Percentiles rank a stretch among this genome's conserved stretches.
Evolutionary conservation across 2,888 invertebrate species (phyloP).

Genomic region (Apamea epomidion): DNA sequence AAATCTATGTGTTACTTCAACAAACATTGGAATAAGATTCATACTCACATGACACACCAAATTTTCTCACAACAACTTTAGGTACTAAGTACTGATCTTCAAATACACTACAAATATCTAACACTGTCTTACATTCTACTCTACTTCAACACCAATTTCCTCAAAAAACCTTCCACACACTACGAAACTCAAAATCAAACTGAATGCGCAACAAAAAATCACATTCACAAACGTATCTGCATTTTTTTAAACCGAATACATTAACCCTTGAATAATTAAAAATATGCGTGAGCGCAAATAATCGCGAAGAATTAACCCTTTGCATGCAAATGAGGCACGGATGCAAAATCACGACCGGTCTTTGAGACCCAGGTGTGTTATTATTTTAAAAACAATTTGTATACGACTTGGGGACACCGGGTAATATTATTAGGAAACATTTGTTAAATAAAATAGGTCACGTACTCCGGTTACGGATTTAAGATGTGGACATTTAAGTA

Average conservation of each 20-base stretch:
- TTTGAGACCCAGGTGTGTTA: conserved; percentile 82
- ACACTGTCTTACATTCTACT: not conserved
- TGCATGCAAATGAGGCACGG: conserved; percentile 86
- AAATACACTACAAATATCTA: not conserved
- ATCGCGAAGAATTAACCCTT: conserved; percentile 89
- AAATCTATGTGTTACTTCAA: not conserved
- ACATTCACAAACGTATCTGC: conserved; percentile 78
- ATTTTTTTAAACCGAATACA: conserved; percentile 84
- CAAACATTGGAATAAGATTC: not conserved
- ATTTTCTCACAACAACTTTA: conserved; percentile 1
- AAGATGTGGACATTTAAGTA: conserved; percentile 21
- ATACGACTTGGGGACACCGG: conserved; percentile 67
- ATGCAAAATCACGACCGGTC: conserved; percentile 85
- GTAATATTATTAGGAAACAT: conserved; percentile 58
- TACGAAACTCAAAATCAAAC: conserved; percentile 80
- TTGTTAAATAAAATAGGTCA: conserved; percentile 62
- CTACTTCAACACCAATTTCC: conserved; percentile 9
- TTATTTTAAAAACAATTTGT: conserved; percentile 79
- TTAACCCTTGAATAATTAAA: conserved; percentile 91
- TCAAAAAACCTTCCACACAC: conserved; percentile 73
- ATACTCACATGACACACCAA: conserved; percentile 22
- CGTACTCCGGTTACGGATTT: conserved; percentile 38
- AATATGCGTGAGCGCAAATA: conserved; percentile 89
- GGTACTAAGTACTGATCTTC: not conserved
- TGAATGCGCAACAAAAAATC: conserved; percentile 79